Base-by-base conservation (phyloP, 2,888 invertebrate species). In the Tenthredo notha region DNA sequence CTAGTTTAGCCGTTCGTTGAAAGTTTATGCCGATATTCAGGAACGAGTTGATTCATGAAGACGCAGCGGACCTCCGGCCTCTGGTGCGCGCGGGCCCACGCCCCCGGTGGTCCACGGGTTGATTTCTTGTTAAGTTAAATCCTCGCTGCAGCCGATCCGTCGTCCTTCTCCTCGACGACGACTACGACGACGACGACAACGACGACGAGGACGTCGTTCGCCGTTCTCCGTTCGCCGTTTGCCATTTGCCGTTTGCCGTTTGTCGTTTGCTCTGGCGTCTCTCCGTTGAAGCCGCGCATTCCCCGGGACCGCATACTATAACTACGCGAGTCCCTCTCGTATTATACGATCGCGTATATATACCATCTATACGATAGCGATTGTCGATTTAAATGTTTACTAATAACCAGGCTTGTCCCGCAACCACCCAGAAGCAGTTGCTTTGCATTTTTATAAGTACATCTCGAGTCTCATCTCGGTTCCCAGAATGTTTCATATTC, bases 351-450 rank as follows among this genome's bases (percentile, higher is more conserved):
- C 54, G 18, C 50, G 50, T 54, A 54, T 29, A 54, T 40, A 15
- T 25, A 67, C 72, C n/a, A n/a, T 74, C 18, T 77, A 84, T 67
- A 75, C 33, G 89, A 89, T 88, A 88, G 89, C 91, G 92, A 93
- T 92, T 93, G 92, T 93, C 92, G 92, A 93, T 93, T 93, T 92
- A 93, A 93, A 93, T 93, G 93, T 93, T 93, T 93, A 93, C 93
- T 93, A 93, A 93, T 93, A 93, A 93, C 92, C 92, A 92, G 88
- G 89, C 92, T 92, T 93, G 93, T 92, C 92, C 91, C 89, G 91
- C 92, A 93, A 91, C 93, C 93, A 93, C 93, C 93, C 93, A 93
- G 92, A 93, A 93, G 92, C 90, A 89, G 89, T 90, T 90, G 91
- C 91, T 93, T 93, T 93, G 92, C 92, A 93, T 93, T 93, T 93